These are phyloP conservation scores for Pammene fasciana DNA, from an alignment of 2,888 invertebrate species.

Conservation along the genomic window DNA sequence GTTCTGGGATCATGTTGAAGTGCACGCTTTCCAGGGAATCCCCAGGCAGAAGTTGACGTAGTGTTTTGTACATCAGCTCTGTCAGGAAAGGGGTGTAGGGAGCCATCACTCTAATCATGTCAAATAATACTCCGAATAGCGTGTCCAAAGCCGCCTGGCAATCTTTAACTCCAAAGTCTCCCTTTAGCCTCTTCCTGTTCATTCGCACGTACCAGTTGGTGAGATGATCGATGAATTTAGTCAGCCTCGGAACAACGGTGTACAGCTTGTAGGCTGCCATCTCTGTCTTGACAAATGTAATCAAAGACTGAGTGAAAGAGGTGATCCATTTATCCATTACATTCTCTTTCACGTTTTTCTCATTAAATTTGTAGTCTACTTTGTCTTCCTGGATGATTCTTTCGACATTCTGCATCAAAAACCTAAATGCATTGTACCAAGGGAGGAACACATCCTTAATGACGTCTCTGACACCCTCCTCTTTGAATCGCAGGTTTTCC, in stretches of 20 bases:
- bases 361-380: constrained; percentile 81
- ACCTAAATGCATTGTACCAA: constrained; percentile 97
- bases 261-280: constrained; percentile 98
- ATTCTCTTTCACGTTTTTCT: constrained; percentile 84
- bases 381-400: constrained; percentile 88
- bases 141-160: constrained; percentile 93
- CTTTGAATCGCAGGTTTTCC: constrained; percentile 97
- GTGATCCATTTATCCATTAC: constrained; percentile 99
- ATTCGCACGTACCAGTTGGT: constrained; percentile 99
- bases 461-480: constrained; percentile 97
- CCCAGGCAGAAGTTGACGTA: constrained; percentile 86
- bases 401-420: constrained; percentile 96
- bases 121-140: constrained; percentile 92
- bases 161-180: constrained; percentile 91
- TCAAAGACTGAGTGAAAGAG: constrained; percentile 96
- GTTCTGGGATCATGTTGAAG: constrained; percentile 93
- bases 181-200: constrained; percentile 97
- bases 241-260: constrained; percentile 96
- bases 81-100: constrained; percentile 98
- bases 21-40: constrained; percentile 91
- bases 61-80: constrained; percentile 96
- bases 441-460: constrained; percentile 99
- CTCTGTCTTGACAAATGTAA: constrained; percentile 94
- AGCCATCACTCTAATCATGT: constrained; percentile 96
- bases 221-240: constrained; percentile 98